These are phyloP conservation scores for Aproaerema taeniolella DNA, from an alignment of 2,888 invertebrate species.

Conservation along the genomic window DNA sequence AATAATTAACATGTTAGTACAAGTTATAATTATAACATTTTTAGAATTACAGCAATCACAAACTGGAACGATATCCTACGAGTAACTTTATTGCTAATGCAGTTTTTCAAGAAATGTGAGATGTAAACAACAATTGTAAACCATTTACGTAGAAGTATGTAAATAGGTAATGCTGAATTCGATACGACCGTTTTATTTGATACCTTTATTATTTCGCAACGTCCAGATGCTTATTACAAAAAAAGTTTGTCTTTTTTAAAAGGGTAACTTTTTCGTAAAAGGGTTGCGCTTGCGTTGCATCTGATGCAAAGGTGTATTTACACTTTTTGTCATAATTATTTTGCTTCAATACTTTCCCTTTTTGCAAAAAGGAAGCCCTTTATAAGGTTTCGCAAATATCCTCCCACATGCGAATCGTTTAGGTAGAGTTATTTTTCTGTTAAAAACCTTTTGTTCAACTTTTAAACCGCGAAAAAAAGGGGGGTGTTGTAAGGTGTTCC, in stretches of 20 bases:
- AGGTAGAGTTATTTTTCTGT: no score
- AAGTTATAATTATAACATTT: no score
- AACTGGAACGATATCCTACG: no score
- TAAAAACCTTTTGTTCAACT: no score
- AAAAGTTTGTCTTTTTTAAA: slow-evolving; percentile 15
- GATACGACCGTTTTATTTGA: slow-evolving; percentile 5
- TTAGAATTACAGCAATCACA: no score
- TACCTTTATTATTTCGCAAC: slow-evolving; percentile 1
- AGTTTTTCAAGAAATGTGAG: no score
- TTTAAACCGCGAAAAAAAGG: no score
- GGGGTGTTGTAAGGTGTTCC: no score
- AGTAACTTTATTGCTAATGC: no score
- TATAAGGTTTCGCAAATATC: slow-evolving; percentile 66
- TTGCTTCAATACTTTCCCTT: slow-evolving; percentile 62
- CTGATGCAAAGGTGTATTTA: slow-evolving; percentile 50
- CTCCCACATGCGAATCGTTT: slow-evolving; percentile 57
- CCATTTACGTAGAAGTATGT: no score
- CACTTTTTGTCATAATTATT: slow-evolving; percentile 54
- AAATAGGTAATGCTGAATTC: no score
- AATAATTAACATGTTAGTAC: no score
- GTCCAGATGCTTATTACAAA: slow-evolving; percentile 31
- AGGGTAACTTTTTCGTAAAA: slow-evolving; percentile 28
- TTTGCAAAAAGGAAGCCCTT: slow-evolving; percentile 53
- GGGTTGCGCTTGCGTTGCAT: slow-evolving; percentile 36
- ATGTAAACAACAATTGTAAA: neutral